A percentile compares a stretch with the other conserved stretches of the same genome.
phyloP scores from a whole-genome alignment of 2,797 vertebrate genomes.

The Petrocephalus schoutedeni region DNA sequence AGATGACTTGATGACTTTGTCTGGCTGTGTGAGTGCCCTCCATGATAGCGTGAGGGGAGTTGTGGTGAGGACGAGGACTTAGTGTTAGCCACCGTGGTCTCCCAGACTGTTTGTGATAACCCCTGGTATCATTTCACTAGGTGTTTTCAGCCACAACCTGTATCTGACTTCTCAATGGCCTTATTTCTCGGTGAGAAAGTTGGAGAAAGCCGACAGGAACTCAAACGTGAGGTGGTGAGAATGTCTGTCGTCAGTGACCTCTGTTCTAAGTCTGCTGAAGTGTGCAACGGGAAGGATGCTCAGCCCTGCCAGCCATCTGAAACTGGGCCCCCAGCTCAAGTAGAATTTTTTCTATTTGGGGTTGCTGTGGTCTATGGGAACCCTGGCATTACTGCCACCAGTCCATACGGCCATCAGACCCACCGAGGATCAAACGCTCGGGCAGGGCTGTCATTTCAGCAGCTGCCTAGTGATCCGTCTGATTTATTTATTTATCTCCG shows the following conservation, averaged over 20 bases:
- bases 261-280: neutral
- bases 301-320: neutral
- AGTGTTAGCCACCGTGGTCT: neutral
- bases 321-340: neutral
- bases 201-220: neutral
- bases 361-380: neutral
- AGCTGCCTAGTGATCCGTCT: neutral
- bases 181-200: neutral
- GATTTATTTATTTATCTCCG: constrained; percentile 23
- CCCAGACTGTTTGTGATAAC: neutral
- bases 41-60: neutral
- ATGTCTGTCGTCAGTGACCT: neutral
- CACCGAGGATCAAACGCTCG: constrained; percentile 18
- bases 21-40: neutral
- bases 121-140: neutral
- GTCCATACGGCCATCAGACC: neutral
- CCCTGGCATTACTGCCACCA: neutral
- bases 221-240: neutral
- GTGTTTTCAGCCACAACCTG: neutral
- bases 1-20: neutral
- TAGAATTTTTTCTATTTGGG: neutral
- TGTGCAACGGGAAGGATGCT: neutral
- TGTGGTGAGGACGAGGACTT: neutral
- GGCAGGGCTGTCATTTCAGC: constrained; percentile 14
- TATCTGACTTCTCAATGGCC: neutral